Percentiles rank a stretch among this genome's conserved stretches.
phyloP scores from a whole-genome alignment of 2,797 vertebrate species.

The Prunella strophiata region DNA sequence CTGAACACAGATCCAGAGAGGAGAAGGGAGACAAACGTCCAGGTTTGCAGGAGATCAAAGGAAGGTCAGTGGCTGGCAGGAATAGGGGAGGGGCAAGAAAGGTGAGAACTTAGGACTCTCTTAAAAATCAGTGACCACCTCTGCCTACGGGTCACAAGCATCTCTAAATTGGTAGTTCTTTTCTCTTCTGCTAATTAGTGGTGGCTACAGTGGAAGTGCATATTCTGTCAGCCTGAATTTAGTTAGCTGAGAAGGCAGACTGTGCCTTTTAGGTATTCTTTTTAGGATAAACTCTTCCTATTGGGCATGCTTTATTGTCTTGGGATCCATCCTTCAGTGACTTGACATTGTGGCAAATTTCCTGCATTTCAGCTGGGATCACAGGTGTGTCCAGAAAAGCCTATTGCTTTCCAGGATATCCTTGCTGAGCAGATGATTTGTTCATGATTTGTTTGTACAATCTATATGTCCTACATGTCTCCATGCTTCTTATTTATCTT shows the following conservation, averaged over 20 bases:
- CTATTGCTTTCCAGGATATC: not conserved
- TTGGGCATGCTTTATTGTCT: not conserved
- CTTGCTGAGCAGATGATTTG: not conserved
- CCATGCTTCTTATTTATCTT: conserved; percentile 34
- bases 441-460: not conserved
- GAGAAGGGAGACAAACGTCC: not conserved
- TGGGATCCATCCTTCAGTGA: not conserved
- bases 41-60: not conserved
- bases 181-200: conserved; percentile 29
- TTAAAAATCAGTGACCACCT: not conserved
- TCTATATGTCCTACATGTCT: not conserved
- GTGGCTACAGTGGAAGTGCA: not conserved
- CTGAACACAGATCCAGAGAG: not conserved
- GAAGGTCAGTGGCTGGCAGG: not conserved
- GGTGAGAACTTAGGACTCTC: not conserved
- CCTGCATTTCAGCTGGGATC: not conserved
- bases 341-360: not conserved
- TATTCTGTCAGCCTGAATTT: conserved; percentile 25
- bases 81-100: not conserved
- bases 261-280: conserved; percentile 21
- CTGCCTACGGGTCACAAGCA: not conserved
- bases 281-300: not conserved
- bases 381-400: not conserved
- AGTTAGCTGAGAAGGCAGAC: not conserved
- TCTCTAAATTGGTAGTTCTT: conserved; percentile 25